These are phyloP conservation scores for Lymantria monacha DNA, from an alignment of 2,888 invertebrate genomes.

Conservation along the genomic window DNA sequence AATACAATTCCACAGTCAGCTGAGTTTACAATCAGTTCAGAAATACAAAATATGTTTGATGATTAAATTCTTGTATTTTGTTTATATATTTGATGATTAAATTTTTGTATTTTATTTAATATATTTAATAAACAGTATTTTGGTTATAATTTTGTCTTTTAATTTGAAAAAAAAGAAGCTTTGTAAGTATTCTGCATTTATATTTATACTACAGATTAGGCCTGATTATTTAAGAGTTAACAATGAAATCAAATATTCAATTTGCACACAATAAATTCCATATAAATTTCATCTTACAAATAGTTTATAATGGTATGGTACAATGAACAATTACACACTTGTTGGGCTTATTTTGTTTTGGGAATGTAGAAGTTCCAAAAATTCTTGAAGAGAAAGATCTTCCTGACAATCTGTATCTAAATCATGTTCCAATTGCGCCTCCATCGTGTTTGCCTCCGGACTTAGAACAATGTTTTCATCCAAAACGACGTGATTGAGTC, in stretches of 20 bases:
- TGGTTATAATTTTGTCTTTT: too few species aligned
- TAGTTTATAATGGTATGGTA: constrained; percentile 20
- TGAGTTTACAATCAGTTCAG: constrained; percentile 57
- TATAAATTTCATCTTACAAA: constrained; percentile 54
- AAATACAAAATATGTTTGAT: constrained; percentile 72
- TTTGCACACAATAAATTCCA: constrained; percentile 72
- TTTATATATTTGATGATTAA: constrained; percentile 28
- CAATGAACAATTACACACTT: constrained; percentile 51
- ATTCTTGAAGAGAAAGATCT: constrained; percentile 76
- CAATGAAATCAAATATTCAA: constrained; percentile 64
- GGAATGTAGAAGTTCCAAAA: constrained; percentile 72
- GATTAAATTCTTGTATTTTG: constrained; percentile 26
- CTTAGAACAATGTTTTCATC: constrained; percentile 77
- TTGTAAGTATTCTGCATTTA: neutral
- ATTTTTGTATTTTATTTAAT: neutral
- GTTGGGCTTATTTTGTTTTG: constrained; percentile 70
- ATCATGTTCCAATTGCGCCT: constrained; percentile 76
- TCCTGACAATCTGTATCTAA: constrained; percentile 79
- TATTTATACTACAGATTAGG: constrained; percentile 36
- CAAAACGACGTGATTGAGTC: constrained; percentile 75
- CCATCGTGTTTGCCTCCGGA: constrained; percentile 74
- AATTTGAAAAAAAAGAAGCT: neutral
- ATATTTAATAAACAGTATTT: neutral
- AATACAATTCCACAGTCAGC: constrained; percentile 64
- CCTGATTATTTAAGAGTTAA: constrained; percentile 52